These are phyloP conservation scores for Zosterops pallidus DNA, from an alignment of 2,113 vertebrate species.

Conservation along the genomic window DNA sequence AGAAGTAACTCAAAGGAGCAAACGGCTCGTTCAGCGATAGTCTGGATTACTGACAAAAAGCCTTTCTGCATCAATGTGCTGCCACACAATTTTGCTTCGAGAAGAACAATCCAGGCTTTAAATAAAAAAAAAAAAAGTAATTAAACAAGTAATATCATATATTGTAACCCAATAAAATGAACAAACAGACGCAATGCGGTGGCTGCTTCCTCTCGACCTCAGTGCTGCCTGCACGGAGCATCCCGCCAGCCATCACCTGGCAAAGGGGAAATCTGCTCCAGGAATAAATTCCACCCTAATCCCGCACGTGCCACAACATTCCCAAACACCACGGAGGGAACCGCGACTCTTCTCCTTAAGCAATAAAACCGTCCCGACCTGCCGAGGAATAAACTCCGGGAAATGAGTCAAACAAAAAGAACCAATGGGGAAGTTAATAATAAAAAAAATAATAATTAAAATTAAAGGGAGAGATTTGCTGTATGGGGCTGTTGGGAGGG, in stretches of 20 bases:
- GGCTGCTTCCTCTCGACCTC: constrained; percentile 16
- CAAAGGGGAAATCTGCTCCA: constrained; percentile 66
- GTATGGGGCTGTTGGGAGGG: background rate
- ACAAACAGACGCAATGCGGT: background rate
- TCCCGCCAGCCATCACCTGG: constrained; percentile 65
- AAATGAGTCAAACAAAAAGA: constrained; percentile 32
- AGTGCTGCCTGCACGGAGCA: constrained; percentile 19
- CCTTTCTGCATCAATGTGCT: constrained; percentile 42
- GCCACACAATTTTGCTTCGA: constrained; percentile 54
- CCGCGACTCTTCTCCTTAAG: background rate
- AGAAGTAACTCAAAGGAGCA: constrained; percentile 48
- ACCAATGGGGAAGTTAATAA: background rate
- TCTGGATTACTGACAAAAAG: constrained; percentile 70
- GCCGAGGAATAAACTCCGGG: constrained; percentile 41
- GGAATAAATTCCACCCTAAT: constrained; percentile 72
- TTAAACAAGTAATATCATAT: background rate
- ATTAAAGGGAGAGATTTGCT: constrained; percentile 18
- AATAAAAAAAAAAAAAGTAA: background rate
- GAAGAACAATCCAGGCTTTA: constrained; percentile 48
- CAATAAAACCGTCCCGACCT: constrained; percentile 26
- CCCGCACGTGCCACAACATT: constrained; percentile 42
- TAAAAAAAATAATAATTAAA: too few species aligned
- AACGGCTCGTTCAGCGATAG: constrained; percentile 34
- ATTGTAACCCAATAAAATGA: background rate
- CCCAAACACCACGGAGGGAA: background rate